phyloP scores from a whole-genome alignment of 2,113 vertebrate genomes.

The Cyphomyrus discorhynchus region DNA sequence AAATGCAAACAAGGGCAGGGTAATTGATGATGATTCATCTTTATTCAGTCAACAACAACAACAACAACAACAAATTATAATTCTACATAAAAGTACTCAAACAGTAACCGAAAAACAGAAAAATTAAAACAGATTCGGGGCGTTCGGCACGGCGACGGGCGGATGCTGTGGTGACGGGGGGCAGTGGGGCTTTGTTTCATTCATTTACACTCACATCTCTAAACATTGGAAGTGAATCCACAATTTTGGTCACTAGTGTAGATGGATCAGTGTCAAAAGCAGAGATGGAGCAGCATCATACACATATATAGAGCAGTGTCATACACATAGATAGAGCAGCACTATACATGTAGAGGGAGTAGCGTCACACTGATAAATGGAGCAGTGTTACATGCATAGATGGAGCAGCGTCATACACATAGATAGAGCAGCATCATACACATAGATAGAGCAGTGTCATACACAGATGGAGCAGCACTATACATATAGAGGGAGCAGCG shows the following conservation, averaged over 20 bases:
- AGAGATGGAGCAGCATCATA: not conserved
- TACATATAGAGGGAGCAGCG: not conserved
- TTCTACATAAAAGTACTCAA: no score
- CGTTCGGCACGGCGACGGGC: not conserved
- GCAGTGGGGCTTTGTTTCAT: not conserved
- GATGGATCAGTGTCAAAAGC: not conserved
- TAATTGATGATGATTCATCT: no score
- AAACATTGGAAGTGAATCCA: no score
- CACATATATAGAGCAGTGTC: not conserved
- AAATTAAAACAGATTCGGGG: not conserved
- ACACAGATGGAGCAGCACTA: not conserved
- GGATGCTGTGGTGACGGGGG: not conserved
- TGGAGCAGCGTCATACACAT: no score
- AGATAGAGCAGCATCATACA: no score
- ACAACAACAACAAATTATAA: no score
- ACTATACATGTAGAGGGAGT: not conserved
- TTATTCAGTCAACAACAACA: no score
- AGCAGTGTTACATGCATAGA: no score
- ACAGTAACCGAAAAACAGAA: no score
- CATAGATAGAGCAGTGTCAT: no score
- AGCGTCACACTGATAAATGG: no score
- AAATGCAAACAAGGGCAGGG: not conserved
- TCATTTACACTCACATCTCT: not conserved
- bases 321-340: not conserved
- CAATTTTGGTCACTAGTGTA: not conserved